Conservation (phyloP, 2,888 invertebrate genomes). For the Eumacrocentrus americanus region DNA sequence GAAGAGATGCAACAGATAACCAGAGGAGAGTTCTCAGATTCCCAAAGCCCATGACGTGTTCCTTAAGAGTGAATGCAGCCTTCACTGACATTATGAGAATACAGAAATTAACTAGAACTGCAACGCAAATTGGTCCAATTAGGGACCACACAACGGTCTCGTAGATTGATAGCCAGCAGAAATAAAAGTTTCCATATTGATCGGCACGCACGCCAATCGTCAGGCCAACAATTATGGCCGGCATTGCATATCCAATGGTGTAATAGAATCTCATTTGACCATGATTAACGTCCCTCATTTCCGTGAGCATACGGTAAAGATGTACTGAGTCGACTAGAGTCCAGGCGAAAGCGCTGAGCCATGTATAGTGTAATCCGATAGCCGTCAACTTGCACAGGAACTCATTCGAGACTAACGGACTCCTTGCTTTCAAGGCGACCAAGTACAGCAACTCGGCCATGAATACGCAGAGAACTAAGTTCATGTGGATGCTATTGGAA, state of each 20-base stretch:
- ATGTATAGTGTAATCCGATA: conserved; percentile 91
- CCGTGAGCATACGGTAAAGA: conserved; percentile 90
- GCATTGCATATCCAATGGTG: conserved; percentile 89
- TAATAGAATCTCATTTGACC: conserved; percentile 93
- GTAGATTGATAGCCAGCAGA: conserved; percentile 94
- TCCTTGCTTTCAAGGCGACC: conserved; percentile 83
- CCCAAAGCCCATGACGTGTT: conserved; percentile 82
- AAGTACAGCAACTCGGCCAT: conserved; percentile 85
- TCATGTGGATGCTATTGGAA: conserved; percentile 92
- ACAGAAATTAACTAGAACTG: conserved; percentile 78
- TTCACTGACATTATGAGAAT: conserved; percentile 85
- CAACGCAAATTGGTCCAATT: conserved; percentile 85
- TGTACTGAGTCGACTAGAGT: conserved; percentile 91
- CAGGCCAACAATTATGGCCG: conserved; percentile 88
- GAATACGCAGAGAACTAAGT: conserved; percentile 89
- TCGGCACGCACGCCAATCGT: conserved; percentile 92
- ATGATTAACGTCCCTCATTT: conserved; percentile 95
- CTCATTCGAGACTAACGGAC: conserved; percentile 82
- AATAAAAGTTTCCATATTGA: conserved; percentile 92
- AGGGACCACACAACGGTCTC: conserved; percentile 95
- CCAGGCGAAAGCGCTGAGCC: conserved; percentile 91
- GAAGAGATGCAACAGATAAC: conserved; percentile 85
- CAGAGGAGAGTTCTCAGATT: conserved; percentile 77
- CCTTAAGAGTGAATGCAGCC: conserved; percentile 89
- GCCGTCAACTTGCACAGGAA: conserved; percentile 88